Conservation (phyloP, 2,113 vertebrate genomes). For the Struthio camelus region DNA sequence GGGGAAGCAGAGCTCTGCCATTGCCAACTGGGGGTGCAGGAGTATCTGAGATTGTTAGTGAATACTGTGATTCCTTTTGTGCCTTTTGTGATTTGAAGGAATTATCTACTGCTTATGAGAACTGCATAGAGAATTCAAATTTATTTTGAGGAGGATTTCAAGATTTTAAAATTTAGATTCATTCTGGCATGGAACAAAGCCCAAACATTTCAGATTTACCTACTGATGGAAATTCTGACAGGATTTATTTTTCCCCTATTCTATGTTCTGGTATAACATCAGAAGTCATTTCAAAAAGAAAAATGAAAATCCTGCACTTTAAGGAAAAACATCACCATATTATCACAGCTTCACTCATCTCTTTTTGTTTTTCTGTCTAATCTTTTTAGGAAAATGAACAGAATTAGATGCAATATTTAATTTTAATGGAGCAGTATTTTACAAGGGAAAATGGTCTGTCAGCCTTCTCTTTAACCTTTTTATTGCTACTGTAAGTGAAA, state of each 20-base stretch:
- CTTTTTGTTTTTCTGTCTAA: not conserved
- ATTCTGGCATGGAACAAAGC: not conserved
- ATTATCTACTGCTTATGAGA: not conserved
- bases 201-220: not conserved
- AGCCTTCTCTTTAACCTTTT: not conserved
- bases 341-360: not conserved
- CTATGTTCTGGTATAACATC: not conserved
- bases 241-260: not conserved
- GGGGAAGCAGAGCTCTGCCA: not conserved
- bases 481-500: not conserved
- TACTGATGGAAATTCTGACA: not conserved
- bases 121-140: not conserved
- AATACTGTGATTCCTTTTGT: not conserved
- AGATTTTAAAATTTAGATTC: not conserved
- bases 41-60: not conserved
- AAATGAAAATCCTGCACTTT: not conserved
- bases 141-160: not conserved
- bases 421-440: not conserved
- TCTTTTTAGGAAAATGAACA: not conserved
- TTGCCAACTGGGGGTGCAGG: rapidly evolving
- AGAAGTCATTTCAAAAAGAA: not conserved
- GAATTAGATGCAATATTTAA: not conserved
- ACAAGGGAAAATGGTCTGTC: not conserved
- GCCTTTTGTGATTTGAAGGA: not conserved
- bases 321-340: not conserved